Base-by-base conservation (phyloP, 2,113 vertebrate species). In the Actinemys pallida region DNA sequence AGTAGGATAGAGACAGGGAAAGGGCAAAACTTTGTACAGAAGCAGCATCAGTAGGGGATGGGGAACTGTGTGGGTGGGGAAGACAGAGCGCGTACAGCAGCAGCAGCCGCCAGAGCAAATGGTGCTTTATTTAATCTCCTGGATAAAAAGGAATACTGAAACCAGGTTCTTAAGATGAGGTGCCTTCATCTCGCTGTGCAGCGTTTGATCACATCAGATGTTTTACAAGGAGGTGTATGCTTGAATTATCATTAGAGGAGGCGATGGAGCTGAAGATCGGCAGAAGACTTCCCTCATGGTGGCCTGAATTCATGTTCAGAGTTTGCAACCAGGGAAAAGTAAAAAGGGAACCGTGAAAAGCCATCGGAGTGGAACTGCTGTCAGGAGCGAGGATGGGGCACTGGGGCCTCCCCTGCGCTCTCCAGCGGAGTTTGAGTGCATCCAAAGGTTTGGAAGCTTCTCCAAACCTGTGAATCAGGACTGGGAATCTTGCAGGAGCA, bases 131-230 rank as follows among this genome's bases (percentile, higher is more conserved):
- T 97, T 97, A 96, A 97, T 97, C 97, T 97, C 47, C 90, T 62
- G 91, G 97, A 97, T 98, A 94, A 97, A 97, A 98, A 98, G 96
- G 97, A 98, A 97, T 97, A 93, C 1, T 4, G 95, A 96, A 97
- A 88, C 92, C 50, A n/a, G 86, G 84, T 72, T 96, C 90, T 86
- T 95, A 69, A 94, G 97, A 93, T 14, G 92, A 97, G 94, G 83
- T 85, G 96, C 95, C 97, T 97, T 97, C 97, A 97, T 97, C 97
- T 97, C 9, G 0, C 95, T 93, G 93, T 90, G 16, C 39, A 47
- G 95, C 1, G 88, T 97, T 98, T 97, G 97, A 98, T 98, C 96
- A 95, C 91, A 35, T 83, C 22, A 62, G 87, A 96, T 97, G 96
- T 97, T 95, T 95, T 97, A 97, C 96, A 97, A 96, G 96, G 95